Evolutionary conservation across 2,113 vertebrate species (phyloP).

Genomic region (Passer domesticus): DNA sequence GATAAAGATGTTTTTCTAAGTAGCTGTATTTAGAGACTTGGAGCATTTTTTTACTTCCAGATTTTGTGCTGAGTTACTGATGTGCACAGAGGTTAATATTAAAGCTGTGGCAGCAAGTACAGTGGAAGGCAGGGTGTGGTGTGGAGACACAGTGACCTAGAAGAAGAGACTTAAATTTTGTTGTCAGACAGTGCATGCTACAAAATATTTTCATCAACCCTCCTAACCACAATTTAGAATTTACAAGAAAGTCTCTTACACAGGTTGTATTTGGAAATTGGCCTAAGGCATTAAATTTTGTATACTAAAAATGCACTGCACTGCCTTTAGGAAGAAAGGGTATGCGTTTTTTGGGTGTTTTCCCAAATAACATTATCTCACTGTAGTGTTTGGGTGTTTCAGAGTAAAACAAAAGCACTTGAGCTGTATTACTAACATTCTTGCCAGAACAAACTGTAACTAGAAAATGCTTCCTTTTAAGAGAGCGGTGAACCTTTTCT

Average conservation of each 20-base stretch:
- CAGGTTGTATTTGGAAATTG: neutral
- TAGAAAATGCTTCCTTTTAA: neutral
- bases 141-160: neutral
- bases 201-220: neutral
- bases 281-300: neutral
- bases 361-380: neutral
- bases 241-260: neutral
- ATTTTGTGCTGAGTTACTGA: neutral
- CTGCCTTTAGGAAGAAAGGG: neutral
- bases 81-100: neutral
- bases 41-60: neutral
- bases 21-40: neutral
- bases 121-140: neutral
- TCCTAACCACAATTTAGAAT: neutral
- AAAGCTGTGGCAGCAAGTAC: neutral
- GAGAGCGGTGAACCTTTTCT: neutral
- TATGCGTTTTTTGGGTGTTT: rapidly evolving
- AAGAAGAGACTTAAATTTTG: neutral
- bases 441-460: neutral
- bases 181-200: neutral
- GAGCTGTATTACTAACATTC: neutral
- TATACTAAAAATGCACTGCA: neutral
- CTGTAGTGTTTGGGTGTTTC: neutral
- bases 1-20: neutral
- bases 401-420: neutral